These are phyloP conservation scores for Anguilla pacifica DNA, from an alignment of 2,797 vertebrate genomes.

Conservation along the genomic window DNA sequence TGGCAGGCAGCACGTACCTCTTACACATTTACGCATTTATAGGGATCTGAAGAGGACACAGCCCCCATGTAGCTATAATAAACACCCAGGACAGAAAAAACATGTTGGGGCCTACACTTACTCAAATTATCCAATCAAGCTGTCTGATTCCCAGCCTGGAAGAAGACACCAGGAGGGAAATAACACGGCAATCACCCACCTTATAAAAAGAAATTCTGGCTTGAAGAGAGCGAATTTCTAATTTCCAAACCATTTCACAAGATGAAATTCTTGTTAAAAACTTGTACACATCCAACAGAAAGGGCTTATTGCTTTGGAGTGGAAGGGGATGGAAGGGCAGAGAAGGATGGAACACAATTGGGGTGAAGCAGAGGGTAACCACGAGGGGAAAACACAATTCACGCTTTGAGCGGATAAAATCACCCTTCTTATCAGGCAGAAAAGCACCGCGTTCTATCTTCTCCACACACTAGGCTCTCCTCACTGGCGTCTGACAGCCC, in stretches of 20 bases:
- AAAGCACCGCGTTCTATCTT: not conserved
- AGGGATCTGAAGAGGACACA: not conserved
- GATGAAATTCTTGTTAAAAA: not conserved
- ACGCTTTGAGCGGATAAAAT: not conserved
- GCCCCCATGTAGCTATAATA: not conserved
- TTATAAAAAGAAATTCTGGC: not conserved
- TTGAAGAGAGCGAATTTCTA: not conserved
- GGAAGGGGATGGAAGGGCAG: not conserved
- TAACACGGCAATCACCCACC: not conserved
- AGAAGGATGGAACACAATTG: not conserved
- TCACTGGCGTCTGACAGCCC: not conserved
- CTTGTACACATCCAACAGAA: not conserved
- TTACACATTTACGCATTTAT: not conserved
- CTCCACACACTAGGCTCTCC: not conserved
- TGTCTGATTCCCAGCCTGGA: not conserved
- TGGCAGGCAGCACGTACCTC: not conserved
- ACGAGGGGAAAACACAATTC: not conserved
- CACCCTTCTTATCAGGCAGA: constrained; percentile 7
- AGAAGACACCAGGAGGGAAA: not conserved
- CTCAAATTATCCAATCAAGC: not conserved
- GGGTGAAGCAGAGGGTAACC: not conserved
- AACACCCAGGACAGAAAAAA: not conserved
- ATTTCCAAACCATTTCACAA: not conserved
- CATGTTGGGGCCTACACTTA: not conserved
- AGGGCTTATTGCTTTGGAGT: not conserved